Evolutionary conservation across 1,140 invertebrate species (phyloP), one percentile per base, ranked within the genome.

Genomic region (Trypoxylus dichotomus): DNA sequence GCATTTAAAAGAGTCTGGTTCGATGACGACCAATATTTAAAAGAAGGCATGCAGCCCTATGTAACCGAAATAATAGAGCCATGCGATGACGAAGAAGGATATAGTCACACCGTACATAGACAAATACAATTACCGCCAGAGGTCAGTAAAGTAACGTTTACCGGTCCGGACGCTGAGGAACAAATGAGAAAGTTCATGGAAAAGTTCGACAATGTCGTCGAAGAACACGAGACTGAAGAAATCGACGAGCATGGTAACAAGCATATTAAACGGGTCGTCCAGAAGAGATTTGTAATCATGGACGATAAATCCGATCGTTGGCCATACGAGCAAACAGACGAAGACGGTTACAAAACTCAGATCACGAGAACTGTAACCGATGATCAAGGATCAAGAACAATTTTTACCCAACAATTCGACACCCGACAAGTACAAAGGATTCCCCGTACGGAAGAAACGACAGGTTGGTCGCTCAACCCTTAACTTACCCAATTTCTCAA

Each of bases 111-210:
- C 5, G 86, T 88, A 72, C 87, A 88, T 21, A 83, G 87, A 63
- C 86, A 85, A 58, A 86, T 90, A 25, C 84, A 88, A 82, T 79
- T 90, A 75, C 87, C 88, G 5, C 87, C 88, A 3, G 88, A 90
- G 83, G 83, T 90, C 8, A 85, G 85, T 47, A 88, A 88, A 80
- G 84, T 90, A 19, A 90, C 89, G n/a, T 90, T 90, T 79, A 86
- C 83, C 78, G 90, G 90, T 13, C 84, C 86, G 19, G 87, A 89
- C 79, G 88, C 89, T 24, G 86, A 89, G 76, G 80, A 87, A 76
- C 85, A 87, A 79, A 79, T 90, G 76, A 81, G 86, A 79, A 85
- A 89, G 43, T 90, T 88, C 74, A 86, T 90, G 37, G 83, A 87
- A 54, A 81, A 87, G 32, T 90, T 90, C 81, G 84, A 85, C 72